phyloP scores from a whole-genome alignment of 2,888 invertebrate genomes.

The Azorinus chamasolen region DNA sequence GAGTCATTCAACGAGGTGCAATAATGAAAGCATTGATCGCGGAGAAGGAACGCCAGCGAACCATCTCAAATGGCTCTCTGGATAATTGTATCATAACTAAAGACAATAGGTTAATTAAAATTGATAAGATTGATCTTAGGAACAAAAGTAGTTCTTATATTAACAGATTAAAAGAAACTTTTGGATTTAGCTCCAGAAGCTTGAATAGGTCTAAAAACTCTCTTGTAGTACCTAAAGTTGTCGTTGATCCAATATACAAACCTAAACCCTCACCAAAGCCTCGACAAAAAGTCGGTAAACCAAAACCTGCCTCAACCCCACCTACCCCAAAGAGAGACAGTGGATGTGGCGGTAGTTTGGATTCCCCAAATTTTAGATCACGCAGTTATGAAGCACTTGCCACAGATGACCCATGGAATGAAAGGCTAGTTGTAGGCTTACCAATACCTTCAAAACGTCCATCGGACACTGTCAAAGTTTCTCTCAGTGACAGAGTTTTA shows the following conservation, averaged over 20 bases:
- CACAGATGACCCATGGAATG: slow-evolving; percentile 68
- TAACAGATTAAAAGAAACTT: slow-evolving; percentile 76
- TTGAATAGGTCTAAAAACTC: slow-evolving; percentile 78
- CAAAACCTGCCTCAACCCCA: slow-evolving; percentile 48
- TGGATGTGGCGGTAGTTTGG: slow-evolving; percentile 65
- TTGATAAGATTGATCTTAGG: slow-evolving; percentile 76
- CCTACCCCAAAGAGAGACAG: slow-evolving; percentile 65
- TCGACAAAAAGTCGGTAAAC: slow-evolving; percentile 16
- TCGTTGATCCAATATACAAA: slow-evolving; percentile 67
- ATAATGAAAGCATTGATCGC: slow-evolving; percentile 85
- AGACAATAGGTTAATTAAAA: slow-evolving; percentile 83
- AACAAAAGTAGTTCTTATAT: slow-evolving; percentile 78
- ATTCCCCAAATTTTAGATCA: slow-evolving; percentile 60
- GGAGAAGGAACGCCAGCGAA: slow-evolving; percentile 85
- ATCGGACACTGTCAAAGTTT: slow-evolving; percentile 10
- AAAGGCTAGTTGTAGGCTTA: slow-evolving; percentile 49
- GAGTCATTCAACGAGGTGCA: slow-evolving; percentile 76
- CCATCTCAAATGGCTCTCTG: slow-evolving; percentile 84
- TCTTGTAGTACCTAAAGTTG: slow-evolving; percentile 72
- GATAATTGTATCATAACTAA: slow-evolving; percentile 86
- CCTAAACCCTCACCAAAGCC: slow-evolving; percentile 44
- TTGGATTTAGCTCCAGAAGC: slow-evolving; percentile 79
- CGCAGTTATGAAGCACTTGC: slow-evolving; percentile 68
- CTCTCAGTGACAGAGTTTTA: slow-evolving; percentile 38
- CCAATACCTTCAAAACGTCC: slow-evolving; percentile 16